These are phyloP conservation scores for Brachyhypopomus gauderio DNA, from an alignment of 2,113 vertebrate genomes.

Conservation along the genomic window DNA sequence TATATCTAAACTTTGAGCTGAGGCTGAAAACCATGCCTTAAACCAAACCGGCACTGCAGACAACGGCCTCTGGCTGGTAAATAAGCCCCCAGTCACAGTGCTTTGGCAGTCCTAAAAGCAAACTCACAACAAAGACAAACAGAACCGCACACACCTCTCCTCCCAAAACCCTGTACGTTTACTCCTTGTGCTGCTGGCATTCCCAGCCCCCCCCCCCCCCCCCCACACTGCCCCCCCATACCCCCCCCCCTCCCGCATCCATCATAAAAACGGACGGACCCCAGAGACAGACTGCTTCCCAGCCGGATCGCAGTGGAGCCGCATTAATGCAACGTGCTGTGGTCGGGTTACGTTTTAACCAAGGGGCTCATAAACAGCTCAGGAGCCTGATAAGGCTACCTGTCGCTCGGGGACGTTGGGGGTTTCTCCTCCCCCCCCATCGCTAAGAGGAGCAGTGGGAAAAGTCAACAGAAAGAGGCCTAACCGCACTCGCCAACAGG, in stretches of 20 bases:
- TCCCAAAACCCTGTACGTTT: background rate
- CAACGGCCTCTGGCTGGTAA: too few relatives aligned
- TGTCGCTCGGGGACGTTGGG: conserved; percentile 49
- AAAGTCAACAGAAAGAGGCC: conserved; percentile 60
- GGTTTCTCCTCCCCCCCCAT: conserved; percentile 1
- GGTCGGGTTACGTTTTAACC: conserved; percentile 61
- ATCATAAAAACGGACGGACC: conserved; percentile 63
- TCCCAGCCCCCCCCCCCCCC: conserved; percentile 41
- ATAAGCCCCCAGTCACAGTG: too few relatives aligned
- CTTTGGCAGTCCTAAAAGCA: background rate
- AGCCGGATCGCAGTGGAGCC: conserved; percentile 63
- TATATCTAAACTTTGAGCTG: too few relatives aligned
- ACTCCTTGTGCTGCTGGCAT: conserved; percentile 12
- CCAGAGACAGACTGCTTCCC: conserved; percentile 54
- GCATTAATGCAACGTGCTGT: conserved; percentile 62
- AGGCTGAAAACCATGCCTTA: too few relatives aligned
- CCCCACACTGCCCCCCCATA: conserved; percentile 25
- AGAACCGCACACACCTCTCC: background rate
- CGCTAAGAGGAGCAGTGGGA: conserved; percentile 49
- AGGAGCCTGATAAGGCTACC: conserved; percentile 53
- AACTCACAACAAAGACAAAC: background rate
- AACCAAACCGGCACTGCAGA: too few relatives aligned
- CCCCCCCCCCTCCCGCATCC: conserved; percentile 52
- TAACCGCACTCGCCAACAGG: conserved; percentile 13
- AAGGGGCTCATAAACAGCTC: conserved; percentile 65